phyloP scores from a whole-genome alignment of 2,113 vertebrate species.

The Pluvianellus socialis region DNA sequence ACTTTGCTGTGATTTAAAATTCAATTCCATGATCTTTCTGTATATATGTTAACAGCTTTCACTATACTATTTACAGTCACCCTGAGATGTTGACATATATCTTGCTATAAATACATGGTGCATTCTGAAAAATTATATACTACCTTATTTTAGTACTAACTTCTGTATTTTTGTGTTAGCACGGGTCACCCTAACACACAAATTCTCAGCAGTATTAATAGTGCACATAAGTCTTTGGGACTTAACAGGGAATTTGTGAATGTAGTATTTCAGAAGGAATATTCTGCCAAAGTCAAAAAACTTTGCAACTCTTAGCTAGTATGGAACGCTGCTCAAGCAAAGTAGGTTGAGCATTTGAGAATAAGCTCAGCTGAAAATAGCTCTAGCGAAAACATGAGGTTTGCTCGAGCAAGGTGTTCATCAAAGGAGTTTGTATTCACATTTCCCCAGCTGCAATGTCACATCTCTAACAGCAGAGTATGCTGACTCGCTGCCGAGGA shows the following conservation, averaged over 20 bases:
- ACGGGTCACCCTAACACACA: background rate
- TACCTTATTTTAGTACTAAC: background rate
- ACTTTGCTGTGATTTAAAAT: background rate
- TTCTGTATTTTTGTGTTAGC: background rate
- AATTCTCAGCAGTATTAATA: background rate
- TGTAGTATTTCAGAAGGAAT: background rate
- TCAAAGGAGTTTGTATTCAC: background rate
- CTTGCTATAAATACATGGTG: background rate
- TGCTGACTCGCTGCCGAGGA: background rate
- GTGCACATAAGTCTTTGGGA: background rate
- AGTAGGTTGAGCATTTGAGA: background rate
- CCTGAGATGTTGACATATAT: background rate
- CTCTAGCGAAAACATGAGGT: background rate
- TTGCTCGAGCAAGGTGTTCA: background rate
- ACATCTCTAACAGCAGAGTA: background rate
- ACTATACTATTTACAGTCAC: background rate
- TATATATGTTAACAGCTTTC: background rate
- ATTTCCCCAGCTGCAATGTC: background rate
- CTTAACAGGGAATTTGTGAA: background rate
- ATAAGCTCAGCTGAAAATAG: background rate
- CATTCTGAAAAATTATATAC: background rate
- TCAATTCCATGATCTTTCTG: background rate
- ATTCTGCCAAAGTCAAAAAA: background rate
- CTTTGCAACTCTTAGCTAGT: background rate
- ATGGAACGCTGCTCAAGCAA: background rate